These are phyloP conservation scores for Patella caerulea DNA, from an alignment of 2,888 invertebrate species.

Conservation along the genomic window DNA sequence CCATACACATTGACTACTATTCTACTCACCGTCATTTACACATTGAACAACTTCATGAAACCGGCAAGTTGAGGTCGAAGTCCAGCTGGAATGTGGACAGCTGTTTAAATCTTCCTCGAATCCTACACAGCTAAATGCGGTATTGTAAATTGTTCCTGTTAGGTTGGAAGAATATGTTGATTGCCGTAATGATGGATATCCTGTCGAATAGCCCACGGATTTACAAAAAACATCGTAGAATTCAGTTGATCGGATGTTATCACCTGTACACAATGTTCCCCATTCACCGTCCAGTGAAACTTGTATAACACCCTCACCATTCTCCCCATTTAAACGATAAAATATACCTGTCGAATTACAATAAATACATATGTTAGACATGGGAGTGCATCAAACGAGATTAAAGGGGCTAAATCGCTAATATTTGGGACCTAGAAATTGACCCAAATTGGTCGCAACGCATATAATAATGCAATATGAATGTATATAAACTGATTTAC, in stretches of 20 bases:
- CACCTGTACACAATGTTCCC: background rate
- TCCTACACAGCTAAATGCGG: conserved; percentile 54
- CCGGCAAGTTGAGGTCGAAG: conserved; percentile 27
- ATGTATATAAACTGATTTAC: no score
- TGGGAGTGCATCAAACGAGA: no score
- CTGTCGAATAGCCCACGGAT: background rate
- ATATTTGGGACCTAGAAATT: no score
- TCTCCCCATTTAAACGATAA: background rate
- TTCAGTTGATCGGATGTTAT: background rate
- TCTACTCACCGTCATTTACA: conserved; percentile 50
- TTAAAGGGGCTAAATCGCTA: no score
- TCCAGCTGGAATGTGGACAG: conserved; percentile 59
- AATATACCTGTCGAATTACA: background rate
- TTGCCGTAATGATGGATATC: background rate
- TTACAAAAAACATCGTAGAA: background rate
- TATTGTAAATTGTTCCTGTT: conserved; percentile 56
- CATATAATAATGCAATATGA: no score
- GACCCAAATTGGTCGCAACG: no score
- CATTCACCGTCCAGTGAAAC: background rate
- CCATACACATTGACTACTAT: background rate
- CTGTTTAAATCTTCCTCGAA: conserved; percentile 43
- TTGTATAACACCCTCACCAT: background rate
- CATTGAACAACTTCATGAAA: conserved; percentile 49
- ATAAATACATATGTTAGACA: no score
- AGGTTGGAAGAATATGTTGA: conserved; percentile 21